phyloP scores from a whole-genome alignment of 1,140 invertebrate genomes.

The Drosophila asahinai region DNA sequence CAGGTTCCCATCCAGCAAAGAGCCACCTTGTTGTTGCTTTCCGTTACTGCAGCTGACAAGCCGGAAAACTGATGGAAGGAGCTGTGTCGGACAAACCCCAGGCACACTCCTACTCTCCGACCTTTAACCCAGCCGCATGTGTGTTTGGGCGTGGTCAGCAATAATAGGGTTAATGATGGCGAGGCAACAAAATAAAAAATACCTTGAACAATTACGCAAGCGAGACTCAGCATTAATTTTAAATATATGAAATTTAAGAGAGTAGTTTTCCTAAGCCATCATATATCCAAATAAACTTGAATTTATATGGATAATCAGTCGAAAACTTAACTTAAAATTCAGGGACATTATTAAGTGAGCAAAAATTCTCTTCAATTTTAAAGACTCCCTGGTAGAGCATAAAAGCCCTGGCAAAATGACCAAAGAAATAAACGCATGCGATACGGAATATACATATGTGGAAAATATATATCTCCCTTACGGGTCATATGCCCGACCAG shows the following conservation, averaged over 20 bases:
- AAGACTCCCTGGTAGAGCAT: not conserved
- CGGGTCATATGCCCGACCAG: slow-evolving; percentile 9
- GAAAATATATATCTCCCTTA: slow-evolving; percentile 25
- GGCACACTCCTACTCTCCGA: slow-evolving; percentile 5
- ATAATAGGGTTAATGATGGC: slow-evolving; percentile 33
- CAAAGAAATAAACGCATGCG: slow-evolving; percentile 3
- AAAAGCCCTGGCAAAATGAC: not conserved
- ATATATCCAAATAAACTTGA: not conserved
- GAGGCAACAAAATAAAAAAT: not conserved
- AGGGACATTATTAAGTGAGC: not conserved
- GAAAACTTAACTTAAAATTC: not conserved
- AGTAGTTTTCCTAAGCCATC: no score
- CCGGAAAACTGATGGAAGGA: slow-evolving; percentile 25
- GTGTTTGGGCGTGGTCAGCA: slow-evolving; percentile 29
- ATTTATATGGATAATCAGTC: no score
- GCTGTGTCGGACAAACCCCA: slow-evolving; percentile 5
- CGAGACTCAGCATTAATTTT: not conserved
- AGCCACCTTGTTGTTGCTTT: slow-evolving; percentile 19
- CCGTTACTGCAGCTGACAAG: slow-evolving; percentile 38
- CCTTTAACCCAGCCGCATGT: slow-evolving; percentile 3
- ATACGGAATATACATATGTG: slow-evolving; percentile 18
- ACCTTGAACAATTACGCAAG: not conserved
- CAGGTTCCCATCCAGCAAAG: slow-evolving; percentile 30
- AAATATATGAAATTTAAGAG: not conserved
- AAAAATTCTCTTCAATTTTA: not conserved